These are phyloP conservation scores for Pardalotus punctatus DNA, from an alignment of 2,113 vertebrate genomes.

Conservation along the genomic window DNA sequence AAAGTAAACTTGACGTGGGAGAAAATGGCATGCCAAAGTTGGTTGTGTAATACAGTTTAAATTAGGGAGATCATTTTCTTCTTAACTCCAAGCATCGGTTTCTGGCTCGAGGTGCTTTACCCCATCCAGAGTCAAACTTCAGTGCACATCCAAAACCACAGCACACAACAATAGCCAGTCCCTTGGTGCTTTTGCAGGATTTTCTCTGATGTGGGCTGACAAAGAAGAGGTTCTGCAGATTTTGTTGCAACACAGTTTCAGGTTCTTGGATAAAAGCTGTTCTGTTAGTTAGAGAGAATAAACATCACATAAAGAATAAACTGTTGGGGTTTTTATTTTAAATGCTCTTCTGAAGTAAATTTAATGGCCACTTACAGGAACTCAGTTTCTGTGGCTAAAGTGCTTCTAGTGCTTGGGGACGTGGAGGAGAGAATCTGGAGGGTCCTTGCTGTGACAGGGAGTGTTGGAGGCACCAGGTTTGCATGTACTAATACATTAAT, in stretches of 20 bases:
- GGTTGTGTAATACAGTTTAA: conserved; percentile 34
- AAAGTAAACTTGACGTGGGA: conserved; percentile 29
- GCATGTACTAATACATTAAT: background rate
- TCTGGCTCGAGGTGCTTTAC: background rate
- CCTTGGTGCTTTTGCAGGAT: background rate
- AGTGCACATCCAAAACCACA: background rate
- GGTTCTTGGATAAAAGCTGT: background rate
- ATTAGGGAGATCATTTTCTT: conserved; percentile 38
- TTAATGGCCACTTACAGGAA: background rate
- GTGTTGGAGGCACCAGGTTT: background rate
- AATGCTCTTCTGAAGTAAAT: background rate
- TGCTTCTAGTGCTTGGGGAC: background rate
- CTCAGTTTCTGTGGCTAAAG: background rate
- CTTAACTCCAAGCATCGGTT: conserved; percentile 1
- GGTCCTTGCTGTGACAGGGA: background rate
- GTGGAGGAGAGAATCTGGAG: background rate
- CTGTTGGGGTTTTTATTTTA: background rate
- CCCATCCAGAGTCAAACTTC: background rate
- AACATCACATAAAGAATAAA: background rate
- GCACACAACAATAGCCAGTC: background rate
- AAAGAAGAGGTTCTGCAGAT: background rate
- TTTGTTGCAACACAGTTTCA: background rate
- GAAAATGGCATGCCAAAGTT: background rate
- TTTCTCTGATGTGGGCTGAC: background rate
- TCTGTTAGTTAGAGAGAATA: background rate